These are phyloP conservation scores for Grammomys surdaster DNA, from an alignment of 2,113 vertebrate genomes.

Conservation along the genomic window DNA sequence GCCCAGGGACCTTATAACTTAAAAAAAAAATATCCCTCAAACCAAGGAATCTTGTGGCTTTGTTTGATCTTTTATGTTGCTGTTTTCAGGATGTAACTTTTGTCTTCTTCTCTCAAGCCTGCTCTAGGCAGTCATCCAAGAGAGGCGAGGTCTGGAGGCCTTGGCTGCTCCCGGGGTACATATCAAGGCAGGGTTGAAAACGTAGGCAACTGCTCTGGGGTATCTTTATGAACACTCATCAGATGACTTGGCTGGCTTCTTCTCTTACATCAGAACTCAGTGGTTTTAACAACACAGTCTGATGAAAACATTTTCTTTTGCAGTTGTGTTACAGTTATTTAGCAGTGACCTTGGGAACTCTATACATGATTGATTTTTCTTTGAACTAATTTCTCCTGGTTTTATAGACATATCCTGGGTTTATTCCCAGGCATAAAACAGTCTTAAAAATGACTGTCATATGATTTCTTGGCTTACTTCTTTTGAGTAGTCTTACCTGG, in stretches of 20 bases:
- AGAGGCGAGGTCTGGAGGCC: constrained; percentile 59
- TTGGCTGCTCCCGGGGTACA: constrained; percentile 48
- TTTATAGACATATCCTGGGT: constrained; percentile 67
- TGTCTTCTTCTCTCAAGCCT: constrained; percentile 67
- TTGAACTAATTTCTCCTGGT: constrained; percentile 73
- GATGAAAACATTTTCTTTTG: constrained; percentile 74
- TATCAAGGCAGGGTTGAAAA: constrained; percentile 74
- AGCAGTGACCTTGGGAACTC: constrained; percentile 66
- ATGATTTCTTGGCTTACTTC: constrained; percentile 58
- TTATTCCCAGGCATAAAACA: constrained; percentile 60
- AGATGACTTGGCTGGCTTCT: constrained; percentile 68
- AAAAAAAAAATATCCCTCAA: constrained; percentile 36
- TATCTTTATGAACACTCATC: constrained; percentile 69
- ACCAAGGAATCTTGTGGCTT: constrained; percentile 72
- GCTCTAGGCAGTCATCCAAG: constrained; percentile 65
- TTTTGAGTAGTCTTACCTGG: constrained; percentile 57
- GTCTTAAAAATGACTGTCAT: constrained; percentile 56
- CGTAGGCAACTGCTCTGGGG: constrained; percentile 61
- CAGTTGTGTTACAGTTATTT: constrained; percentile 69
- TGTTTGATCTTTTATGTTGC: constrained; percentile 79
- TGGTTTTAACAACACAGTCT: constrained; percentile 69
- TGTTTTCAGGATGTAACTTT: constrained; percentile 76
- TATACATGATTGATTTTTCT: constrained; percentile 71
- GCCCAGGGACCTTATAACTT: constrained; percentile 60
- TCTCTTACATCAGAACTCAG: constrained; percentile 72